Base-by-base conservation (phyloP, 2,888 invertebrate genomes). In the Thumatha senex region DNA sequence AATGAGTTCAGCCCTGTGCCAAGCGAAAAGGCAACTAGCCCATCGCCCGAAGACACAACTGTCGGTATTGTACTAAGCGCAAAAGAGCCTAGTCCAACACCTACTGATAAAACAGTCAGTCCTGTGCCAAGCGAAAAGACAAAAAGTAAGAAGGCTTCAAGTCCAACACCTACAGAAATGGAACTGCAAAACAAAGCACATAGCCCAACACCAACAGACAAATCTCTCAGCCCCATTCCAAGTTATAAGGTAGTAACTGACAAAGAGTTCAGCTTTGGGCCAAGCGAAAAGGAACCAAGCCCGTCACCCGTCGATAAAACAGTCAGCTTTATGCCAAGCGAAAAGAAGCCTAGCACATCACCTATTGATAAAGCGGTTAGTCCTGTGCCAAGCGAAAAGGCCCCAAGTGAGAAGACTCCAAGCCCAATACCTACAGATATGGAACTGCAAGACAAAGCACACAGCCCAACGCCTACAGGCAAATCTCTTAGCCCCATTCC, bases 251-350 rank as follows among this genome's bases (percentile, higher is more conserved):
- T 29, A 0, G 18, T 9, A 2, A 54, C 48, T 0, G 59, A 61
- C 0, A 61, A 64, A 29, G 49, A 30, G 18, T 43, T 52, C 0
- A 56, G 54, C 24, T 51, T 40, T 29, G 46, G 51, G 7, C 46
- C 13, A 9, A 55, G 45, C 58, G 56, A 63, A 2, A 65, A 61
- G 30, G 47, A 34, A 9, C 48, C 48, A 2, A 14, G 56, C 48
- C 46, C 54, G 0, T 42, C n/a, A 8, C 33, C n/a, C 15, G 31
- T 38, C 15, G 35, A 44, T 40, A 48, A 42, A 7, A 36, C 15
- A 7, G 33, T 48, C 1, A 46, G 41, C 41, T 14, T 31, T 0
- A 7, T n/a, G 7, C 41, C 31, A 1, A 31, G 43, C 1, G 55
- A 51, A 0, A 60, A 56, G 35, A 40, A 12, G 0, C 42, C 53